Evolutionary conservation across 2,888 invertebrate genomes (phyloP), one percentile per base, ranked within the genome.

Genomic region (Scaptomyza cyrtandrae): DNA sequence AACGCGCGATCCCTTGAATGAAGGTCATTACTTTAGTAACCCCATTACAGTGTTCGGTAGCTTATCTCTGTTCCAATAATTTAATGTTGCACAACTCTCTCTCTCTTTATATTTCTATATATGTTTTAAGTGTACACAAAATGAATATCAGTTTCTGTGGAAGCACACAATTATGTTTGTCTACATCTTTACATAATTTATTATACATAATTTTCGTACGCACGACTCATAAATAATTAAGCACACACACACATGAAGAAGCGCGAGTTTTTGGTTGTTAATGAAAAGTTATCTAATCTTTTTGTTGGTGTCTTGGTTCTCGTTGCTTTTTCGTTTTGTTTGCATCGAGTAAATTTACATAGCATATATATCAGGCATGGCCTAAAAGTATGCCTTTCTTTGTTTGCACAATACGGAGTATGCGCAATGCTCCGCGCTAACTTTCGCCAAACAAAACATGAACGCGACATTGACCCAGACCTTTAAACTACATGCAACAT

Each of bases 341-440:
- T 84, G 78, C 31, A 16, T 41, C 62, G 14, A 11, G 39, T 57
- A 80, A 70, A 81, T 85, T 81, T 79, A 41, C 65, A 79, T 65
- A 76, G 67, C 76, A n/a, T n/a, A n/a, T n/a, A n/a, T n/a, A n/a
- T n/a, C n/a, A n/a, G n/a, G n/a, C n/a, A 39, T 71, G 68, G 88
- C 83, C 83, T 82, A 83, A 83, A 83, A 83, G 83, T 83, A 83
- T 83, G 78, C 82, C 86, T 56, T 11, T 29, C 37, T 64, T 33
- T 69, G 66, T 70, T 71, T 71, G 46, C 35, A 33, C 48, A 59
- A 48, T 46, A 59, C 71, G 66, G 61, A 61, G 69, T 59, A 74
- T 69, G 37, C 72, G 72, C 61, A 73, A 72, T 48, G 43, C 1
- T 29, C 29, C 9, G 7, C 14, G 52, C 16, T 24, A 2, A 24